Base-by-base conservation (phyloP, 64 coral and sea anemone species). In the Stylophora pistillata region DNA sequence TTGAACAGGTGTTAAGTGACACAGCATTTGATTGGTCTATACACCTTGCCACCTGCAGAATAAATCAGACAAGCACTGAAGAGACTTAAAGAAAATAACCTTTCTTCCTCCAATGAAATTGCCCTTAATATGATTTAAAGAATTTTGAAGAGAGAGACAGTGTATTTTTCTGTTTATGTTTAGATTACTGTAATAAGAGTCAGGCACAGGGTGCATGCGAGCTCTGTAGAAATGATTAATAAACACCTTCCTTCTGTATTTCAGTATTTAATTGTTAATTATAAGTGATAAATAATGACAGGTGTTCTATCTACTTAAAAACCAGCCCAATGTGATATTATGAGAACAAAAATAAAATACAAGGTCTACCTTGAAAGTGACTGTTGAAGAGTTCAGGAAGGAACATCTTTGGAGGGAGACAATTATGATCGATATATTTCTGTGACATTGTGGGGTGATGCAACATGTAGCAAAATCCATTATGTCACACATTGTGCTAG, bases 401-500 rank as follows among this genome's bases (percentile, higher is more conserved):
- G 64, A 28, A 68, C 64, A 68, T 68, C n/a, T 68, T 68, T 68
- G 85, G 55, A 26, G 29, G 58, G 33, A 34, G 29, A 21, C 11
- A 27, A 33, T 63, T 28, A 16, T 17, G 17, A 17, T 10, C 1
- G 26, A 53, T 26, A 34, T 34, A 23, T 34, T 37, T 34, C 28
- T 76, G 23, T 52, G 21, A 13, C 23, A 65, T 82, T 34, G 37
- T 47, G 37, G 34, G 47, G 9, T 30, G 57, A 30, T 23, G 12
- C 34, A 60, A 65, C 14, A 17, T 65, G 17, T 16, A 72, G 27
- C 66, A 58, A 2, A 29, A 76, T 56, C 30, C 54, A 77, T 20
- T 7, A 91, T 91, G 89, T 91, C 81, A 2, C 83, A 91, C 20
- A 58, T 91, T 47, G 27, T 86, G 15, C 25, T 91, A 15, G 62